phyloP scores from a whole-genome alignment of 2,113 vertebrate genomes.

The Oceanodroma tethys region DNA sequence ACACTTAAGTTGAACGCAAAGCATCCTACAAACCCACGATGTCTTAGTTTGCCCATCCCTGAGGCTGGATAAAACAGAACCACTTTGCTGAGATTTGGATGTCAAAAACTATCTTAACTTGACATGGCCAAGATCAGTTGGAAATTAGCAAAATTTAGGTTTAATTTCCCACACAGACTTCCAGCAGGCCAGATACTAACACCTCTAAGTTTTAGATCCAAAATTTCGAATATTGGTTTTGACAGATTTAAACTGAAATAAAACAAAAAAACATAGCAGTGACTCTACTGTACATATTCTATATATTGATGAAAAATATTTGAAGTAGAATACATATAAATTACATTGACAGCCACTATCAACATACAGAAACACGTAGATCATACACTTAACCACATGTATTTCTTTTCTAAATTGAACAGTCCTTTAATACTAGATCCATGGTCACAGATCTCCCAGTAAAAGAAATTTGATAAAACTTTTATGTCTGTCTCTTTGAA shows the following conservation, averaged over 20 bases:
- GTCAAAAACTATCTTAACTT: neutral
- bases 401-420: neutral
- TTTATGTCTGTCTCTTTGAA: neutral
- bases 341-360: neutral
- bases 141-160: neutral
- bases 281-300: neutral
- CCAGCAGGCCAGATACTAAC: neutral
- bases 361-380: accelerated
- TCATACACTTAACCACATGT: neutral
- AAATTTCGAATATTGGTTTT: neutral
- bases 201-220: neutral
- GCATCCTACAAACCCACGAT: neutral
- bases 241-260: neutral
- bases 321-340: neutral
- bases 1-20: neutral
- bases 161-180: neutral
- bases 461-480: neutral
- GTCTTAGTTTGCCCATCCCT: neutral
- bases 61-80: neutral
- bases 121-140: neutral
- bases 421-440: neutral
- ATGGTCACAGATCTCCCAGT: neutral
- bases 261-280: accelerated
- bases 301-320: neutral
- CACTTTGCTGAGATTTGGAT: neutral